These are phyloP conservation scores for Triplophysa rosa DNA, from an alignment of 2,113 vertebrate species.

Conservation along the genomic window DNA sequence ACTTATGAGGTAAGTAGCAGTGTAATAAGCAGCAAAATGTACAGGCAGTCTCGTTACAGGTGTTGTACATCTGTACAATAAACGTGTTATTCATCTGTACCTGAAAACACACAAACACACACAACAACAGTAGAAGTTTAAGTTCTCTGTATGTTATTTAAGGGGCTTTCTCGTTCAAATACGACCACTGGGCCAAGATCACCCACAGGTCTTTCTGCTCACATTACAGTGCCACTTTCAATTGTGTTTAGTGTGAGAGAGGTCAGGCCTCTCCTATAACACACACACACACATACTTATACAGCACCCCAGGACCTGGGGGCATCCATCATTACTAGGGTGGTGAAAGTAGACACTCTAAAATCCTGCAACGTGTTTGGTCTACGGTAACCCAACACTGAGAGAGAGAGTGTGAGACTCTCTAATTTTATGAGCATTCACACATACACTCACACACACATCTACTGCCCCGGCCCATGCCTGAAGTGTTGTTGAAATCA, in stretches of 20 bases:
- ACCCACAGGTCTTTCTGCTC: conserved; percentile 57
- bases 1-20: too few species aligned
- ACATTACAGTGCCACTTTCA: conserved; percentile 66
- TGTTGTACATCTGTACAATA: too few species aligned
- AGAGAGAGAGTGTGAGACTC: conserved; percentile 52
- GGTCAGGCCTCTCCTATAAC: conserved; percentile 56
- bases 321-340: conserved; percentile 52
- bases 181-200: conserved; percentile 45
- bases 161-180: conserved; percentile 57
- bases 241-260: conserved; percentile 61
- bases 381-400: conserved; percentile 57
- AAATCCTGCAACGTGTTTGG: conserved; percentile 55
- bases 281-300: conserved; percentile 63
- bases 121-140: conserved; percentile 20
- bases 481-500: conserved; percentile 22
- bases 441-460: conserved; percentile 33
- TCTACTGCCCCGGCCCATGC: not conserved
- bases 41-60: too few species aligned
- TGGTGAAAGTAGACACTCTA: conserved; percentile 72
- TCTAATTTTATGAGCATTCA: conserved; percentile 46
- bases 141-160: conserved; percentile 61
- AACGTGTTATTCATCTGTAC: too few species aligned
- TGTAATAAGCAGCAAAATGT: too few species aligned
- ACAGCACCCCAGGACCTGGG: conserved; percentile 64
- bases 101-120: not conserved